Base-by-base conservation (phyloP, 1,140 invertebrate genomes). In the Bradysia coprophila region DNA sequence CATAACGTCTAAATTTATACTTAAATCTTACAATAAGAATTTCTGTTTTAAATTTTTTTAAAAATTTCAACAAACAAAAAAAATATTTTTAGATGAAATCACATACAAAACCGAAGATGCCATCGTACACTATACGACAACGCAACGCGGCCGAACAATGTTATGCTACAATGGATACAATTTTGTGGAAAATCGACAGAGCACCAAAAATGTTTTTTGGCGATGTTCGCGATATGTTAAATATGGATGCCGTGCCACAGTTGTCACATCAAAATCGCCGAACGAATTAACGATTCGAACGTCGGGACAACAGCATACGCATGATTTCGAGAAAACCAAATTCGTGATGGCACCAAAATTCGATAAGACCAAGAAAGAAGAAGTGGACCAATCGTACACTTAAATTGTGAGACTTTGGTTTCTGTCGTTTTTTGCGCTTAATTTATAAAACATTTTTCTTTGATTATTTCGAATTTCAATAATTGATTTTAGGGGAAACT, bases 161-260 rank as follows among this genome's bases (percentile, higher is more conserved):
- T 45, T 61, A 20, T 48, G 60, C 2, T 60, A 57, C 40, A 56
- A 55, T 32, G 58, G 58, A 2, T 61, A 56, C 40, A 46, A 53
- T 21, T 61, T 59, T 37, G 58, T 61, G 5, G 54, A 57, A 1
- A 61, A 61, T 45, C 50, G 56, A 0, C 56, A 61, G 43, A 59
- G 56, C 20, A 43, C 53, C 6, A 61, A 60, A 38, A 61, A 61
- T 43, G 52, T 60, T 6, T 61, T 61, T 42, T 61, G 58, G 58
- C 45, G 58, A 2, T 61, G 58, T 41, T 55, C 56, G 0, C 50
- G 56, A 15, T 61, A 61, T 41, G 58, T 61, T 11, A 59, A 57
- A 42, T 55, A 53, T 41, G 51, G 50, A 11, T 61, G 58, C 45
- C 46, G 57, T 0, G 57, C 57, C 18, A 59, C 57, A 0, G 38